A percentile compares a stretch with the other conserved stretches of the same genome.
Evolutionary conservation across 2,888 invertebrate species (phyloP).

Genomic region (Hydropsyche betteni): DNA sequence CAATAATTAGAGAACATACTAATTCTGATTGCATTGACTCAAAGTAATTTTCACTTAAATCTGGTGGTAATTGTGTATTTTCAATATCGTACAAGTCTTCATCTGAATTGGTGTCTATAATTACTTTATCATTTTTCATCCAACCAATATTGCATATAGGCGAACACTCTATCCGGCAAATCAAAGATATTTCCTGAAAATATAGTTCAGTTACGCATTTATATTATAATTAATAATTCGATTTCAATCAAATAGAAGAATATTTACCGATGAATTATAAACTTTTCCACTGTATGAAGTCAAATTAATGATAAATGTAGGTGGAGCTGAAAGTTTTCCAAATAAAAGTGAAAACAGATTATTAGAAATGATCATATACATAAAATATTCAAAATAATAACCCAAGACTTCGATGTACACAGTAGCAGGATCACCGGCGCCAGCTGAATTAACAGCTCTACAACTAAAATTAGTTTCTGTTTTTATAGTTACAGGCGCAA

Average conservation of each 20-base stretch:
- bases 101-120: slow-evolving; percentile 64
- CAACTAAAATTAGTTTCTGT: slow-evolving; percentile 92
- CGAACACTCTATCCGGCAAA: slow-evolving; percentile 81
- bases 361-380: background rate
- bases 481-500: slow-evolving; percentile 85
- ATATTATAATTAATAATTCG: slow-evolving; percentile 21
- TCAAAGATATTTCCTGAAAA: slow-evolving; percentile 68
- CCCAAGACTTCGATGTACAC: slow-evolving; percentile 77
- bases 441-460: slow-evolving; percentile 85
- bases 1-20: slow-evolving; percentile 58
- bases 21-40: slow-evolving; percentile 79
- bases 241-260: slow-evolving; percentile 15
- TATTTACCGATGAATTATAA: slow-evolving; percentile 46
- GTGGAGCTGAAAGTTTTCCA: slow-evolving; percentile 45
- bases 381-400: slow-evolving; percentile 56
- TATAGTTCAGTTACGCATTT: background rate
- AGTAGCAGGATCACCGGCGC: slow-evolving; percentile 75
- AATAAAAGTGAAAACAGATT: background rate
- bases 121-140: slow-evolving; percentile 73
- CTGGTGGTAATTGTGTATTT: slow-evolving; percentile 69
- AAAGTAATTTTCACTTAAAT: slow-evolving; percentile 76
- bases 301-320: slow-evolving; percentile 46
- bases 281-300: slow-evolving; percentile 39
- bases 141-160: slow-evolving; percentile 79
- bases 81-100: slow-evolving; percentile 68